Conservation (phyloP, 2,888 invertebrate genomes). For the Protodeltote pygarga region DNA sequence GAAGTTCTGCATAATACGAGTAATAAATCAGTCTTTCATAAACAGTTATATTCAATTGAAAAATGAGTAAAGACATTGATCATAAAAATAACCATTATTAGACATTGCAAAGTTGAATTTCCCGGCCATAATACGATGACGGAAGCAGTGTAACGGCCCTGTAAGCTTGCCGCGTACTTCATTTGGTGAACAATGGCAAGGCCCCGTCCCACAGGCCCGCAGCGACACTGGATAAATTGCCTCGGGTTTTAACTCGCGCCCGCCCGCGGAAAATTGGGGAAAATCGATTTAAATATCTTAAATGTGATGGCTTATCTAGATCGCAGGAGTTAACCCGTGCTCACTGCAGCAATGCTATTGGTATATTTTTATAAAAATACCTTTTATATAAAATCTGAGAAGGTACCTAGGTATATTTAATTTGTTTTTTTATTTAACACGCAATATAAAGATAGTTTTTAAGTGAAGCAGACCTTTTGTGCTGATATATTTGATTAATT, state of each 20-base stretch:
- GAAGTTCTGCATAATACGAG: no score
- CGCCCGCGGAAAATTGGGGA: conserved; percentile 84
- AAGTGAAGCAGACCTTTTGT: conserved; percentile 13
- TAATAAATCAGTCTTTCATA: no score
- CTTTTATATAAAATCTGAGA: conserved; percentile 20
- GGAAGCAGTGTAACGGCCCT: conserved; percentile 76
- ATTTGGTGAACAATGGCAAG: conserved; percentile 83
- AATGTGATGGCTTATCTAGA: conserved; percentile 84
- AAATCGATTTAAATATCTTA: conserved; percentile 87
- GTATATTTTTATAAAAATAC: conserved; percentile 49
- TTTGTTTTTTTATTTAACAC: no score
- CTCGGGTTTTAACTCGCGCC: conserved; percentile 77
- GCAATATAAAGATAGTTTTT: conserved; percentile 8
- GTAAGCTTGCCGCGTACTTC: conserved; percentile 77
- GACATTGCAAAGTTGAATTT: conserved; percentile 50
- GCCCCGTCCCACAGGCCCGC: conserved; percentile 71
- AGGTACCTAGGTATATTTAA: no score
- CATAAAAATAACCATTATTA: conserved; percentile 25
- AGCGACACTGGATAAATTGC: conserved; percentile 84
- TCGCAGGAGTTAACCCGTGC: conserved; percentile 68
- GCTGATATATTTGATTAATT: conserved; percentile 37
- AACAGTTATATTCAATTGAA: no score
- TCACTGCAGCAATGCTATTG: conserved; percentile 47
- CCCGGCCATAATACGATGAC: conserved; percentile 63
- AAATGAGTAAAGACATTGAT: conserved; percentile 14